Conservation (phyloP, 1,140 invertebrate genomes). For the Spodoptera litura region DNA sequence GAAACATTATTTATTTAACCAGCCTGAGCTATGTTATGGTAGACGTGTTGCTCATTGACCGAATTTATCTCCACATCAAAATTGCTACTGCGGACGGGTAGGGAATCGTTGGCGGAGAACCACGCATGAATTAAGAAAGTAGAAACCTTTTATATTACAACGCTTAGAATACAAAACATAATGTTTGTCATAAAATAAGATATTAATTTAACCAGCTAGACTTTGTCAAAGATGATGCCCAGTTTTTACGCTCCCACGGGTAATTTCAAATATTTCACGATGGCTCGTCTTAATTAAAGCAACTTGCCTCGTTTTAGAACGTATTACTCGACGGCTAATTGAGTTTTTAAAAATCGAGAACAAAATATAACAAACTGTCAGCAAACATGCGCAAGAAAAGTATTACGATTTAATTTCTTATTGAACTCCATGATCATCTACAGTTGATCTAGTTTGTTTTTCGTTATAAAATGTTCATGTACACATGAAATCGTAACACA, state of each 20-base stretch:
- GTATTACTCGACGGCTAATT: not conserved
- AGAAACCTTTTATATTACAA: slow-evolving; percentile 38
- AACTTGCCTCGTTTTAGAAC: slow-evolving; percentile 3
- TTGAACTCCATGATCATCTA: too few relatives aligned
- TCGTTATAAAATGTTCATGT: too few relatives aligned
- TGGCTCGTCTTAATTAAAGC: slow-evolving; percentile 3
- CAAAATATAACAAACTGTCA: not conserved
- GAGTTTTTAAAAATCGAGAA: not conserved
- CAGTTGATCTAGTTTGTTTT: too few relatives aligned
- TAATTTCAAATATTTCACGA: slow-evolving; percentile 1
- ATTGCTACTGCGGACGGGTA: slow-evolving; percentile 48
- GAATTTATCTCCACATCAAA: slow-evolving; percentile 64
- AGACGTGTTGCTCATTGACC: slow-evolving; percentile 62
- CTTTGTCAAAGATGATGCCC: slow-evolving; percentile 1
- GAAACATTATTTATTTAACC: not conserved
- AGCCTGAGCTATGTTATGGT: slow-evolving; percentile 23
- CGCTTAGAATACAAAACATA: not conserved
- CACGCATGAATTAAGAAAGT: slow-evolving; percentile 54
- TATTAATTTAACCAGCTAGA: slow-evolving; percentile 1
- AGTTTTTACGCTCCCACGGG: slow-evolving; percentile 7
- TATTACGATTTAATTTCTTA: too few relatives aligned
- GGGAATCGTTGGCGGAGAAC: slow-evolving; percentile 50
- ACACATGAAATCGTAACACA: not conserved
- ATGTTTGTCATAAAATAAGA: not conserved
- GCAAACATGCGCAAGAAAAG: too few relatives aligned